A percentile compares a stretch with the other conserved stretches of the same genome.
Evolutionary conservation across 2,888 invertebrate species (phyloP).

Genomic region (Dexiosoma caninum): DNA sequence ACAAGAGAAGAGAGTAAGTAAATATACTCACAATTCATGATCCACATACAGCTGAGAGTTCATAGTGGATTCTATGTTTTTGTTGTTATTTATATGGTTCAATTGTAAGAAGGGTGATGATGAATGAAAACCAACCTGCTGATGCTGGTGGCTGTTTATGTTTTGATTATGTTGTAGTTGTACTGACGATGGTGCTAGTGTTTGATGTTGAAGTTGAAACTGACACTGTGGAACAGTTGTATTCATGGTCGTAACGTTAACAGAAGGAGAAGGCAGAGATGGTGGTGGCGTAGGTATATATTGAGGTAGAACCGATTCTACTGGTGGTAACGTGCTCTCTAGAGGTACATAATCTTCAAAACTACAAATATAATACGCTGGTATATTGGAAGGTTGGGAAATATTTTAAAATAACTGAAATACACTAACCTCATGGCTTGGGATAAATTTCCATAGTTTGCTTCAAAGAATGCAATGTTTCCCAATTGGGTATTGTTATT

Average conservation of each 20-base stretch:
- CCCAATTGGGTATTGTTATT: conserved; percentile 21
- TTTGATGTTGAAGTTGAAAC: conserved; percentile 50
- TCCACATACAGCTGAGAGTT: conserved; percentile 48
- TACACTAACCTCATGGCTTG: conserved; percentile 51
- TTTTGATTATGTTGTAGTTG: conserved; percentile 55
- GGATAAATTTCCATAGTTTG: conserved; percentile 16
- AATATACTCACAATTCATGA: conserved; percentile 47
- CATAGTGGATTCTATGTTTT: conserved; percentile 50
- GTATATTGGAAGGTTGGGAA: conserved; percentile 38
- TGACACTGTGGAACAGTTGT: conserved; percentile 47
- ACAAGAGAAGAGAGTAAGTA: not conserved
- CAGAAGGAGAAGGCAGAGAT: conserved; percentile 60
- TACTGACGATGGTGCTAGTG: conserved; percentile 12
- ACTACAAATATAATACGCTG: conserved; percentile 38
- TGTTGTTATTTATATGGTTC: conserved; percentile 15
- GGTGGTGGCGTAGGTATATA: conserved; percentile 59
- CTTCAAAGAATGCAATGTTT: not conserved
- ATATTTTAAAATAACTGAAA: conserved; percentile 42
- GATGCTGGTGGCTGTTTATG: conserved; percentile 38
- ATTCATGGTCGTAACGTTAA: conserved; percentile 37
- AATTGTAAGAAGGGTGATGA: conserved; percentile 20
- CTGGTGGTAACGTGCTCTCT: conserved; percentile 52
- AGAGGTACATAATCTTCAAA: conserved; percentile 54
- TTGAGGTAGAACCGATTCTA: conserved; percentile 63
- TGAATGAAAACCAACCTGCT: conserved; percentile 52